Evolutionary conservation across 2,113 vertebrate species (phyloP).

Genomic region (Oryzias woworae): DNA sequence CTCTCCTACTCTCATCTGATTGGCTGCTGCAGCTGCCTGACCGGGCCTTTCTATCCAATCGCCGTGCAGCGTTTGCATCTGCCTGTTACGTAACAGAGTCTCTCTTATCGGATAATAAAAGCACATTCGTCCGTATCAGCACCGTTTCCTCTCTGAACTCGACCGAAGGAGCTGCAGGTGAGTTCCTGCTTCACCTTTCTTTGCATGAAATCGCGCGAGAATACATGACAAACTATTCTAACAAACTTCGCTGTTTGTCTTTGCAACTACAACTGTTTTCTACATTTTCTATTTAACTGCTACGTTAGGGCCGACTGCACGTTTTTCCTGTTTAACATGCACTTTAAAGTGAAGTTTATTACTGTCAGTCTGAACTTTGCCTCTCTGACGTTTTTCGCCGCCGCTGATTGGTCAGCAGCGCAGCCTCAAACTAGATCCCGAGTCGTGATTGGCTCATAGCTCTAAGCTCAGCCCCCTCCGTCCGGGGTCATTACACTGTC

Average conservation of each 20-base stretch:
- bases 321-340: background rate
- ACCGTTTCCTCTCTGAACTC: too few species aligned
- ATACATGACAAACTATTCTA: background rate
- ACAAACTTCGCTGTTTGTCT: background rate
- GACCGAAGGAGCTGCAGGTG: background rate
- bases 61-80: too few species aligned
- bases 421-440: background rate
- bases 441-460: constrained; percentile 19
- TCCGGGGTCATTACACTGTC: constrained; percentile 9
- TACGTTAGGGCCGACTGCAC: background rate
- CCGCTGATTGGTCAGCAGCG: constrained; percentile 27
- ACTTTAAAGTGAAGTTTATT: background rate
- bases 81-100: too few species aligned
- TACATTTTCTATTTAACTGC: too few species aligned
- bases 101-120: constrained; percentile 45
- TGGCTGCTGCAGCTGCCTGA: too few species aligned
- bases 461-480: background rate
- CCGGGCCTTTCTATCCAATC: too few species aligned
- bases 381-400: background rate
- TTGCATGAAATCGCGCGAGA: background rate
- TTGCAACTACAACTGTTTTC: too few species aligned
- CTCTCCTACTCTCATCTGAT: too few species aligned
- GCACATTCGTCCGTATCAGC: background rate
- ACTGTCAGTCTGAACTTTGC: background rate
- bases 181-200: background rate